Percentiles rank a stretch among this genome's conserved stretches.
Evolutionary conservation across 2,888 invertebrate species (phyloP).

Genomic region (Serrognathus titanus): DNA sequence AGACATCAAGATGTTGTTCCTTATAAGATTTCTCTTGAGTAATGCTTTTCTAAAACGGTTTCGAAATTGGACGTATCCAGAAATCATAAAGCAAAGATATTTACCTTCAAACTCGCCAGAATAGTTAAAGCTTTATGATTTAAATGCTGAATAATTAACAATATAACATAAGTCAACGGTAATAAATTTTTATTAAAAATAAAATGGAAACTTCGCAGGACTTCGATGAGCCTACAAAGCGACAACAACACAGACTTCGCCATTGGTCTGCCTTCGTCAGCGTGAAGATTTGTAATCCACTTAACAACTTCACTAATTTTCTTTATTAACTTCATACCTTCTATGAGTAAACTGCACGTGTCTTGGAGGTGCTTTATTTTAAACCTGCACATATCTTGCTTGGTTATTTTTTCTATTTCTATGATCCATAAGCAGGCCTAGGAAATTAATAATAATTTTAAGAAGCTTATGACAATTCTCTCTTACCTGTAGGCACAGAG

Average conservation of each 20-base stretch:
- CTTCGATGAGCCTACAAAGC: conserved; percentile 77
- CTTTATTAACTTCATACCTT: conserved; percentile 48
- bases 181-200: conserved; percentile 67
- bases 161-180: conserved; percentile 68
- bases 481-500: conserved; percentile 48
- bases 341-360: conserved; percentile 54
- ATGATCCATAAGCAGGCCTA: conserved; percentile 61
- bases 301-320: conserved; percentile 51
- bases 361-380: conserved; percentile 56
- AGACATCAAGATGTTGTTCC: conserved; percentile 63
- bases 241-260: conserved; percentile 70
- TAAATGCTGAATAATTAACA: conserved; percentile 76
- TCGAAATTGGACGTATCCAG: too few species aligned
- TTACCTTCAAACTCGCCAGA: conserved; percentile 65
- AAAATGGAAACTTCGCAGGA: conserved; percentile 73
- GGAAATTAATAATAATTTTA: conserved; percentile 14
- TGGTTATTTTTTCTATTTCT: conserved; percentile 55
- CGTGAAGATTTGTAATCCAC: conserved; percentile 68
- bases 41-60: conserved; percentile 52
- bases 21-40: conserved; percentile 61
- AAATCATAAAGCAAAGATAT: conserved; percentile 4
- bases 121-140: conserved; percentile 69
- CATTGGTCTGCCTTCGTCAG: conserved; percentile 70
- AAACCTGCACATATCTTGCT: conserved; percentile 49
- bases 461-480: background rate